Conservation (phyloP, 2,888 invertebrate species). For the Cephus sareptanus region DNA sequence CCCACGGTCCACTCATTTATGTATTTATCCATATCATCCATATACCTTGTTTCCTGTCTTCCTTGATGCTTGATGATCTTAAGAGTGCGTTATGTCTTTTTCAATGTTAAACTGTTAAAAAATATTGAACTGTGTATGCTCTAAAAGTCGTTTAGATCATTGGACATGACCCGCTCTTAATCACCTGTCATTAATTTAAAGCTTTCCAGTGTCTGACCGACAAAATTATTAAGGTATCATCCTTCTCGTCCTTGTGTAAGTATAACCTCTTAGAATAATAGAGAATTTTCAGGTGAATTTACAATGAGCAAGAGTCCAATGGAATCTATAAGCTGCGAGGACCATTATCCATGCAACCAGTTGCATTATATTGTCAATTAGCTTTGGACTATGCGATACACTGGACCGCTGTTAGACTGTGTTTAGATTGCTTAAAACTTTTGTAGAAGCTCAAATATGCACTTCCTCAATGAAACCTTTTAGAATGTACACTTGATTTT, state of each 20-base stretch:
- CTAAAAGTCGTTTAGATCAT: not conserved
- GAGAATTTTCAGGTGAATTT: not conserved
- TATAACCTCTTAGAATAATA: not conserved
- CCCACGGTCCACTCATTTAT: not conserved
- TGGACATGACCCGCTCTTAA: not conserved
- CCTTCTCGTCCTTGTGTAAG: not conserved
- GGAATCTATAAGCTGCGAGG: not conserved
- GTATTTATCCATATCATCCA: not conserved
- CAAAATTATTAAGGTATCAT: not conserved
- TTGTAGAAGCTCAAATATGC: not conserved
- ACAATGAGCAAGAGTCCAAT: not conserved
- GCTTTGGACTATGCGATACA: not conserved
- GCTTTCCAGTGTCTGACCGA: not conserved
- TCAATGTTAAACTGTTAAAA: not conserved
- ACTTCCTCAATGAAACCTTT: not conserved
- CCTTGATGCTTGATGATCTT: not conserved
- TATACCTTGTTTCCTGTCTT: not conserved
- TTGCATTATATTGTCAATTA: not conserved
- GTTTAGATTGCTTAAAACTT: not conserved
- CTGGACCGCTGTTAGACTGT: not conserved
- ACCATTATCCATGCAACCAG: not conserved
- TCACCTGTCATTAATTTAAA: not conserved
- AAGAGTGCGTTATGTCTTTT: not conserved
- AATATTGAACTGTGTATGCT: not conserved
- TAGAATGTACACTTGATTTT: not conserved